Conservation (phyloP, 2,113 vertebrate genomes). For the Podocnemis expansa region DNA sequence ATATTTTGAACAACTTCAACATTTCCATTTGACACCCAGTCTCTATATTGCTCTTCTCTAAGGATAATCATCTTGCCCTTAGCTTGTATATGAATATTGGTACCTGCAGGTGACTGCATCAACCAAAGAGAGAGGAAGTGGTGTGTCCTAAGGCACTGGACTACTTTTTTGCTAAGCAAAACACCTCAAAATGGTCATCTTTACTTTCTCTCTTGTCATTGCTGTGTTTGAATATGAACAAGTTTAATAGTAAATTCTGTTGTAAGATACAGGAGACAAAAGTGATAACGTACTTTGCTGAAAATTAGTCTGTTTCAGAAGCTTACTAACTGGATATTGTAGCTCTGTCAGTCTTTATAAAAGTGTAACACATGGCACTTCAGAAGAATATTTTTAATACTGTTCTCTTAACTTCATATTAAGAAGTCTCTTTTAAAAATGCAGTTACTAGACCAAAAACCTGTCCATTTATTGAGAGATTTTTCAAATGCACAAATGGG, state of each 20-base stretch:
- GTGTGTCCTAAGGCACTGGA: too few species aligned
- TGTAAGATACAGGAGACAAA: background rate
- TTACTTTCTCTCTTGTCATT: background rate
- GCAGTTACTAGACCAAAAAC: background rate
- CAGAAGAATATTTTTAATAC: background rate
- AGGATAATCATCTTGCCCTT: too few species aligned
- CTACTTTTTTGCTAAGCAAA: too few species aligned
- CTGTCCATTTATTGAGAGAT: background rate
- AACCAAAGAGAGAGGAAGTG: too few species aligned
- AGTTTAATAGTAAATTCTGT: background rate
- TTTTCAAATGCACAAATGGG: background rate
- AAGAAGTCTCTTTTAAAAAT: background rate
- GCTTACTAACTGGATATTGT: background rate
- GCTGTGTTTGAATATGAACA: background rate
- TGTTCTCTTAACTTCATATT: background rate
- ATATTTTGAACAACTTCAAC: background rate
- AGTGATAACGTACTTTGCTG: background rate
- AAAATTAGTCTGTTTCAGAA: background rate
- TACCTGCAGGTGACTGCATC: too few species aligned
- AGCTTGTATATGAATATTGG: too few species aligned
- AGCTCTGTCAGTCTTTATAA: background rate
- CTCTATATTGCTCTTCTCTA: background rate
- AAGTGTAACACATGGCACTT: background rate
- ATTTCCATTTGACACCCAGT: background rate
- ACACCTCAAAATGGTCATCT: background rate